Conservation (phyloP, 1,140 invertebrate genomes). For the Trichogramma pretiosum region DNA sequence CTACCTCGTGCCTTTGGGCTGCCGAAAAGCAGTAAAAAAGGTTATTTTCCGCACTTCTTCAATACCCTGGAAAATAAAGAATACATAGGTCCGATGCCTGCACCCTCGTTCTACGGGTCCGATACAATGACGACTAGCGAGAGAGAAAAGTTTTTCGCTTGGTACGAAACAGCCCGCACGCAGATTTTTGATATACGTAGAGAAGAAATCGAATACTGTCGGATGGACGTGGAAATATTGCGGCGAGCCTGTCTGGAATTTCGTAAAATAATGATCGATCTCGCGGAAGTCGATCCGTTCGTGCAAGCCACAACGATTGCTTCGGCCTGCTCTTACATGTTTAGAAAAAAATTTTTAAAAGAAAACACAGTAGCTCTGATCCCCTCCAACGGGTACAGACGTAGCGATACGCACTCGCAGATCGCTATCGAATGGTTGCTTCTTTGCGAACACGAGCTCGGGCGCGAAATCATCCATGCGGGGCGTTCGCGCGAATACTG, state of each 20-base stretch:
- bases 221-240: not conserved
- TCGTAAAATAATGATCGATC: not conserved
- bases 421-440: not conserved
- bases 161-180: conserved; percentile 8
- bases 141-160: conserved; percentile 12
- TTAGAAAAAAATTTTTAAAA: not conserved
- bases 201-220: not conserved
- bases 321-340: not conserved
- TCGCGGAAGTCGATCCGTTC: not conserved
- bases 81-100: conserved; percentile 11
- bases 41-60: conserved; percentile 26
- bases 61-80: conserved; percentile 24
- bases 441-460: not conserved
- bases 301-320: not conserved
- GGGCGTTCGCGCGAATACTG: not conserved
- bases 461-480: not conserved
- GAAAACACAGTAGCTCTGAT: not conserved
- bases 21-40: conserved; percentile 10
- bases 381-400: not conserved
- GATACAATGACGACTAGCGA: conserved; percentile 15
- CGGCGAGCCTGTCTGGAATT: not conserved
- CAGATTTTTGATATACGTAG: not conserved
- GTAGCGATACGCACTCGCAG: not conserved
- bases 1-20: conserved; percentile 26
- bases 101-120: conserved; percentile 15